Evolutionary conservation across 1,140 invertebrate species (phyloP), one percentile per base, ranked within the genome.

Genomic region (Microplitis mediator): DNA sequence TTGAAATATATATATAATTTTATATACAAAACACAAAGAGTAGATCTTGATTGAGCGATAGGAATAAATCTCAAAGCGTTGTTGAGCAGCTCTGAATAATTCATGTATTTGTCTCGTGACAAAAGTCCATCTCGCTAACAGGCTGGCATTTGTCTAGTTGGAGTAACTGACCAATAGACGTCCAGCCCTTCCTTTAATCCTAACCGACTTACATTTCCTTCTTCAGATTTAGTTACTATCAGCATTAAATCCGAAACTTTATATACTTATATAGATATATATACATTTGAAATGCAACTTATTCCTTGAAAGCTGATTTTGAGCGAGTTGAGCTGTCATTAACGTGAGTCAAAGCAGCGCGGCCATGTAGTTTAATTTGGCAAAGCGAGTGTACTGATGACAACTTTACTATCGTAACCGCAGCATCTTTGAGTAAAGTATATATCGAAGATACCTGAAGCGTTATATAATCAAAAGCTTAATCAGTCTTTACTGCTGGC

Each of bases 401-500:
- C 63, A 65, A 65, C 45, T 65, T 65, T 36, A 65, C 63, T 14
- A 65, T 39, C 39, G 39, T 34, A 36, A 62, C 63, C 63, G 63
- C 65, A 67, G 45, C 14, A 31, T 71, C 60, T 32, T 63, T 64
- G 31, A 65, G 16, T n/a, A 36, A 58, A 62, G 50, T 34, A 61
- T 61, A 11, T 13, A 71, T 71, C 69, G 60, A 63, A 70, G 58
- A 65, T 36, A 71, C 69, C 63, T n/a, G 31, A 65, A 62, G 61
- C 69, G 50, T 71, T 71, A 11, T 23, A 23, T 71, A 65, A 71
- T 65, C 63, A 71, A 64, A 16, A 62, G 62, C 51, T 71, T 71
- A 71, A 71, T 71, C 62, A 56, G 31, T 56, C 69, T 52, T 56
- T 32, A 71, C 34, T 23, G 23, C 23, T 23, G 23, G 23, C 23